Conservation (phyloP, 2,113 vertebrate genomes). For the Myiopsitta monachus region DNA sequence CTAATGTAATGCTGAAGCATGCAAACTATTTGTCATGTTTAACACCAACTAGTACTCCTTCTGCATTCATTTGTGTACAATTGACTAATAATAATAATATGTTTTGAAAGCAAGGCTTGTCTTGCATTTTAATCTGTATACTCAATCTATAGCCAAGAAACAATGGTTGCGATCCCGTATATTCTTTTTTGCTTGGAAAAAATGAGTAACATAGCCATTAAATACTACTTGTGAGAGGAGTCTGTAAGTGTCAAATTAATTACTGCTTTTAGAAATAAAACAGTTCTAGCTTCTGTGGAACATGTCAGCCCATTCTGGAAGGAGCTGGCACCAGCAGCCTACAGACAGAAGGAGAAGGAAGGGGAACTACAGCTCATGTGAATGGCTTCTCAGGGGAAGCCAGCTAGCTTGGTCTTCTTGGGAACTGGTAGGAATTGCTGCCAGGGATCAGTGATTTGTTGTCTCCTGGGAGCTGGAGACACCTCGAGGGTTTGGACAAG, state of each 20-base stretch:
- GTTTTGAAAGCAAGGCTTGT: not conserved
- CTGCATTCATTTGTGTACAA: not conserved
- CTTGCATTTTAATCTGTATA: not conserved
- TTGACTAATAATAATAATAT: not conserved
- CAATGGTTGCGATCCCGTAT: not conserved
- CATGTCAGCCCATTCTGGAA: not conserved
- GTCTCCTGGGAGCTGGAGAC: not conserved
- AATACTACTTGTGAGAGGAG: not conserved
- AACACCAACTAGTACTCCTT: not conserved
- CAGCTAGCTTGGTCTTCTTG: not conserved
- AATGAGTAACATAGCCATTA: not conserved
- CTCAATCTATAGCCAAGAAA: not conserved
- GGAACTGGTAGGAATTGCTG: not conserved
- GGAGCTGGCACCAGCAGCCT: not conserved
- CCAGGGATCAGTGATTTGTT: not conserved
- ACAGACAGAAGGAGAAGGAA: not conserved
- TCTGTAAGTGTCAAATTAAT: not conserved
- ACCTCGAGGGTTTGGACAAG: no score
- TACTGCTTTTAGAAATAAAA: not conserved
- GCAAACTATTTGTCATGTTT: not conserved
- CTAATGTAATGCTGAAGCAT: not conserved
- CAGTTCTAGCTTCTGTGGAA: not conserved
- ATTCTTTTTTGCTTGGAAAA: not conserved
- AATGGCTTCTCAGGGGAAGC: not conserved
- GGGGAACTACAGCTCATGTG: not conserved